Evolutionary conservation across 2,888 invertebrate genomes (phyloP).

Genomic region (Crocallis elinguaria): DNA sequence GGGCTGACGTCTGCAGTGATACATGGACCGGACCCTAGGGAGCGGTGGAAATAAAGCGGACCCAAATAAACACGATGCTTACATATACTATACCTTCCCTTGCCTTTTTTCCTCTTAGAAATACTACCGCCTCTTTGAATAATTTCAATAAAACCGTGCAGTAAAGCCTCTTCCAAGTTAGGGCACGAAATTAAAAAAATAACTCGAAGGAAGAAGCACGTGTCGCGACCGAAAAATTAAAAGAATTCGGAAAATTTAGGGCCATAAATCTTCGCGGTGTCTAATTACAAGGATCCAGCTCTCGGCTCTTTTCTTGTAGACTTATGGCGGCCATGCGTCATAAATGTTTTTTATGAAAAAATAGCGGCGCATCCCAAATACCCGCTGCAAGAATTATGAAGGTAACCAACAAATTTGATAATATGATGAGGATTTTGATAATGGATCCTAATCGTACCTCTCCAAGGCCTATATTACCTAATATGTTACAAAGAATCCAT

Average conservation of each 20-base stretch:
- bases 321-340: conserved; percentile 79
- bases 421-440: conserved; percentile 27
- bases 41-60: conserved; percentile 57
- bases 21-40: conserved; percentile 61
- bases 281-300: conserved; percentile 79
- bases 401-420: conserved; percentile 41
- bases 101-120: conserved; percentile 47
- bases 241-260: conserved; percentile 74
- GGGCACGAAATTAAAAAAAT: conserved; percentile 47
- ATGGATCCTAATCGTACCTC: conserved; percentile 16
- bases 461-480: background rate
- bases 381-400: conserved; percentile 59
- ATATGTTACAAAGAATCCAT: conserved; percentile 3
- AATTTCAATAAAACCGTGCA: conserved; percentile 41
- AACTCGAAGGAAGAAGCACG: conserved; percentile 57
- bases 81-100: conserved; percentile 51
- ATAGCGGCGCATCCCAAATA: conserved; percentile 57
- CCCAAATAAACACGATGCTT: conserved; percentile 64
- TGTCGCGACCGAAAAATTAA: conserved; percentile 71
- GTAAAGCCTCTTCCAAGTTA: conserved; percentile 45
- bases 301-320: conserved; percentile 70
- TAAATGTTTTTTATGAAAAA: conserved; percentile 75
- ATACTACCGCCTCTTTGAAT: conserved; percentile 40
- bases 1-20: conserved; percentile 74
- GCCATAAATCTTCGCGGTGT: conserved; percentile 77